These are phyloP conservation scores for Nebria brevicollis DNA, from an alignment of 2,888 invertebrate genomes.

Conservation along the genomic window DNA sequence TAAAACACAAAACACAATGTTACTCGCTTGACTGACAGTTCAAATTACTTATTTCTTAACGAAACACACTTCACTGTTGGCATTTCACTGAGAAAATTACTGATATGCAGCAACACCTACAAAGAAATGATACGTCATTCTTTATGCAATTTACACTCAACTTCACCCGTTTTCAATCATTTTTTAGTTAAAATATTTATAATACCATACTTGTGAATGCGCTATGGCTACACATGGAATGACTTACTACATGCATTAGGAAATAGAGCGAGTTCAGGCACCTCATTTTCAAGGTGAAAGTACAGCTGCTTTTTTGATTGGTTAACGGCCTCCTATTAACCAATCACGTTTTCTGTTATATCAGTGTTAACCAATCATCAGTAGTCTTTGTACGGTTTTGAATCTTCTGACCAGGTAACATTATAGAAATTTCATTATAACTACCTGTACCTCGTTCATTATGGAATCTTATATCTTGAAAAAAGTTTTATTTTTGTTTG, in stretches of 20 bases:
- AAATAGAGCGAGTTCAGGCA: constrained; percentile 46
- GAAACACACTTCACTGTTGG: not conserved
- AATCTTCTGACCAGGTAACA: not conserved
- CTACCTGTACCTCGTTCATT: not conserved
- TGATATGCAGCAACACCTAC: not conserved
- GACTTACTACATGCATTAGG: constrained; percentile 34
- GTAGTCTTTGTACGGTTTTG: not conserved
- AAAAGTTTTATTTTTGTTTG: no score
- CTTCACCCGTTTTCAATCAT: constrained; percentile 42
- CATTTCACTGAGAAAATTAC: not conserved
- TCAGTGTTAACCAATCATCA: not conserved
- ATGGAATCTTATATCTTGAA: no score
- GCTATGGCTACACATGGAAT: constrained; percentile 51
- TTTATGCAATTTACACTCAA: not conserved
- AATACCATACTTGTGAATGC: constrained; percentile 51
- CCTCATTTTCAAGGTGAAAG: constrained; percentile 46
- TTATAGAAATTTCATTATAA: constrained; percentile 40
- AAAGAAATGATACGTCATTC: not conserved
- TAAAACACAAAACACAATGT: constrained; percentile 20
- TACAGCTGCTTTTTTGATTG: constrained; percentile 32
- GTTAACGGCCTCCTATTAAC: constrained; percentile 2
- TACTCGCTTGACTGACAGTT: constrained; percentile 37
- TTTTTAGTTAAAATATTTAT: constrained; percentile 1
- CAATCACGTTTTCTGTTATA: constrained; percentile 22
- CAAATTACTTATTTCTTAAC: constrained; percentile 14